phyloP scores from a whole-genome alignment of 1,140 invertebrate species.

The Cotesia chilonis region DNA sequence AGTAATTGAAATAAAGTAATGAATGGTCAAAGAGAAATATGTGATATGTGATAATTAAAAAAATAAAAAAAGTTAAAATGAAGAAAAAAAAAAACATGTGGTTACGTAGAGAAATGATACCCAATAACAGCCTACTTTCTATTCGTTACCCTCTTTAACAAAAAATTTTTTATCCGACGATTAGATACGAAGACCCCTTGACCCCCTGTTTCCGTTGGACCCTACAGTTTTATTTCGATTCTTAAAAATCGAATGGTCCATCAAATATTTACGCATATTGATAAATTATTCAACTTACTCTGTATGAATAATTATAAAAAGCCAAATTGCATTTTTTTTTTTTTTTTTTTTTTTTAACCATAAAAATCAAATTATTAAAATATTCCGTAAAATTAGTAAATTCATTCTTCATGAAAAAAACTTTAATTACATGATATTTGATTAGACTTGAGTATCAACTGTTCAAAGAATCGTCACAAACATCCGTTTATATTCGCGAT shows the following conservation, averaged over 20 bases:
- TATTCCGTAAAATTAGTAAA: too few relatives aligned
- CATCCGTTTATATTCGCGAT: conserved; percentile 48
- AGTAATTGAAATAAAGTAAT: not conserved
- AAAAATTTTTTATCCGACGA: conserved; percentile 50
- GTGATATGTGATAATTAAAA: not conserved
- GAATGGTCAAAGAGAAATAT: not conserved
- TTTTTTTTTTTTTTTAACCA: too few relatives aligned
- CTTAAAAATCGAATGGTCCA: conserved; percentile 20
- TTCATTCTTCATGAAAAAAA: not conserved
- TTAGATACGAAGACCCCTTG: conserved; percentile 59
- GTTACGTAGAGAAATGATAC: conserved; percentile 31
- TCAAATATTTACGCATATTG: conserved; percentile 9
- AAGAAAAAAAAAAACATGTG: conserved; percentile 4
- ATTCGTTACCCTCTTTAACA: conserved; percentile 53
- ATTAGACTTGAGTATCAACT: conserved; percentile 9
- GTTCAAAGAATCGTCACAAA: conserved; percentile 45
- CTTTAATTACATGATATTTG: conserved; percentile 20
- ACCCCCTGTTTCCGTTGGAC: conserved; percentile 54
- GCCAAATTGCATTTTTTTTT: too few relatives aligned
- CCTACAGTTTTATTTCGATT: conserved; percentile 25
- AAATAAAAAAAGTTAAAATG: not conserved
- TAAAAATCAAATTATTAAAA: not conserved
- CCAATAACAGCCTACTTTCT: conserved; percentile 51
- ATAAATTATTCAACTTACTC: conserved; percentile 7
- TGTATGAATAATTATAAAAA: too few relatives aligned